phyloP scores from a whole-genome alignment of 2,113 vertebrate genomes.

The Eudyptes chrysolophus region DNA sequence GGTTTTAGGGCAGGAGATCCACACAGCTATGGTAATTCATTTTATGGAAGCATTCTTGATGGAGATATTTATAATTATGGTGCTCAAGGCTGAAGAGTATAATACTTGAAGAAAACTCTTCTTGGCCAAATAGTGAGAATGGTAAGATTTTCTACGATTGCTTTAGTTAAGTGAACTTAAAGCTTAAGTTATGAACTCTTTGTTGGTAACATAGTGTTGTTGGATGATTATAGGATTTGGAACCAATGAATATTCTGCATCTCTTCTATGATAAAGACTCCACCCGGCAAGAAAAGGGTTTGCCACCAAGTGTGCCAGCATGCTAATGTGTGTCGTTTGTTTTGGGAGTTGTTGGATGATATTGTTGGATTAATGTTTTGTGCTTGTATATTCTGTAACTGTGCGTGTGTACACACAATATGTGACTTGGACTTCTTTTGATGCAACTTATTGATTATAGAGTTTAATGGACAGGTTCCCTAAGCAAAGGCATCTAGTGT shows the following conservation, averaged over 20 bases:
- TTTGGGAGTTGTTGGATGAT: neutral
- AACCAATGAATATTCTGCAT: constrained; percentile 59
- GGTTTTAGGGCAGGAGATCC: neutral
- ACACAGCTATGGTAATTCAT: neutral
- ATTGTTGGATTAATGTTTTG: neutral
- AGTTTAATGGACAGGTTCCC: neutral
- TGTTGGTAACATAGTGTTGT: constrained; percentile 42
- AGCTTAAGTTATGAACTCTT: neutral
- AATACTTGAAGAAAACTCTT: neutral
- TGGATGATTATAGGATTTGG: constrained; percentile 77
- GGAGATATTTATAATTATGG: neutral
- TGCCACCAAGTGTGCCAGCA: constrained; percentile 69
- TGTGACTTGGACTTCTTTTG: constrained; percentile 53
- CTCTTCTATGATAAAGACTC: constrained; percentile 67
- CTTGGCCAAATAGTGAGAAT: neutral
- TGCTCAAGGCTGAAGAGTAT: neutral
- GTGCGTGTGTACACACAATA: neutral
- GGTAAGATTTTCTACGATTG: neutral
- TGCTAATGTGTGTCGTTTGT: constrained; percentile 57
- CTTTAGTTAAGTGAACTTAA: neutral
- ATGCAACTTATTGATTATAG: constrained; percentile 40
- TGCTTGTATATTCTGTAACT: constrained; percentile 19
- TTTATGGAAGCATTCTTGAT: neutral
- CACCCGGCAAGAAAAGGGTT: constrained; percentile 68
- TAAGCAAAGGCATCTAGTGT: neutral